These are phyloP conservation scores for Agelaius tricolor DNA, from an alignment of 2,113 vertebrate genomes.

Conservation along the genomic window DNA sequence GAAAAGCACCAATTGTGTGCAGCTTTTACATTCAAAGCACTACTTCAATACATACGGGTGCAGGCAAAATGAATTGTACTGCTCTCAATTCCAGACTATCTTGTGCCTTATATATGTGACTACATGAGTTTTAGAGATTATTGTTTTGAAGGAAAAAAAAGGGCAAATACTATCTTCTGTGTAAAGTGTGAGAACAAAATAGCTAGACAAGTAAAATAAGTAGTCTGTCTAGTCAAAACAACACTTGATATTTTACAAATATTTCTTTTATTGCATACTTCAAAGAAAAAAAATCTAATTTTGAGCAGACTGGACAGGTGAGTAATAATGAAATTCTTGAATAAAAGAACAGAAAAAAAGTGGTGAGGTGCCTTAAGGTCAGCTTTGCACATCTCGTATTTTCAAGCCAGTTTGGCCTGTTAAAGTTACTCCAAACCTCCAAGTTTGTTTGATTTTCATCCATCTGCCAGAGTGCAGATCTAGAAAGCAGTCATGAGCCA, in stretches of 20 bases:
- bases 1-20: neutral
- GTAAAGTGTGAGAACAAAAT: neutral
- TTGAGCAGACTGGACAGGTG: conserved; percentile 17
- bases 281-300: conserved; percentile 33
- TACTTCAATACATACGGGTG: accelerated
- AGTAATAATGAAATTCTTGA: conserved; percentile 13
- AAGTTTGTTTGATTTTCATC: neutral
- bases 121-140: neutral
- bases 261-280: conserved; percentile 20
- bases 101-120: neutral
- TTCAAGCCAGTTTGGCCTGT: neutral
- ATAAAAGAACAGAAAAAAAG: neutral
- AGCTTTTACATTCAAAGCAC: neutral
- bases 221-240: conserved; percentile 40
- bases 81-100: neutral
- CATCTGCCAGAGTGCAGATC: neutral
- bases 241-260: conserved; percentile 1
- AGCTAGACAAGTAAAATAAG: conserved; percentile 15
- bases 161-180: neutral
- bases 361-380: neutral
- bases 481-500: neutral
- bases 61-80: neutral
- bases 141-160: neutral
- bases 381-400: neutral
- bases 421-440: neutral